Evolutionary conservation across 2,888 invertebrate species (phyloP).

Genomic region (Habrosyne pyritoides): DNA sequence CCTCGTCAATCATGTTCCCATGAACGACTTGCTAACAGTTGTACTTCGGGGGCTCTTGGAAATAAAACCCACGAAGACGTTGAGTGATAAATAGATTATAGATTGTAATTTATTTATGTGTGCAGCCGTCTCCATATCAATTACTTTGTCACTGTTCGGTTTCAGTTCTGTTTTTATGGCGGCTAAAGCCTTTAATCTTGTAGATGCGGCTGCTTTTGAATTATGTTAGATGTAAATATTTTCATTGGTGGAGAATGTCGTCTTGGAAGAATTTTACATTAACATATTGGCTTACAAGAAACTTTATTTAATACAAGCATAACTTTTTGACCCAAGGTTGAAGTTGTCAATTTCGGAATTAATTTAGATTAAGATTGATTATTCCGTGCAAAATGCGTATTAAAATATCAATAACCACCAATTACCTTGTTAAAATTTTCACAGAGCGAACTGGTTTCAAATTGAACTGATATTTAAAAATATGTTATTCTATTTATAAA

Average conservation of each 20-base stretch:
- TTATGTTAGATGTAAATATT: not conserved
- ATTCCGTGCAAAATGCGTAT: not conserved
- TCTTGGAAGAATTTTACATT: not conserved
- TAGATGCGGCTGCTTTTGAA: conserved; percentile 2
- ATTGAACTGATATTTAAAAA: not conserved
- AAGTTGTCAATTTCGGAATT: not conserved
- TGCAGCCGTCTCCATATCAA: conserved; percentile 34
- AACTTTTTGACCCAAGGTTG: not conserved
- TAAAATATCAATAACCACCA: not conserved
- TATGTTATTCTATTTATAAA: no score
- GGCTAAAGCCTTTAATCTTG: conserved; percentile 7
- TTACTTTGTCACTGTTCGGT: conserved; percentile 36
- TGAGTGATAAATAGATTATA: conserved; percentile 53
- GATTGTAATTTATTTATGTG: conserved; percentile 49
- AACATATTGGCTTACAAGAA: not conserved
- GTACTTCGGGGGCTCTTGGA: conserved; percentile 35
- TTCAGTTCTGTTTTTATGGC: conserved; percentile 7
- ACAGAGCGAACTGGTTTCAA: not conserved
- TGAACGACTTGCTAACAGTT: conserved; percentile 33
- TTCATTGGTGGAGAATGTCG: not conserved
- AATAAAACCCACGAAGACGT: conserved; percentile 22
- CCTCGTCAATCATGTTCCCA: conserved; percentile 59
- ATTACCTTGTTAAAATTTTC: not conserved
- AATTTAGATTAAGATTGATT: not conserved
- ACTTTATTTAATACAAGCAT: not conserved